A percentile compares a stretch with the other conserved stretches of the same genome.
phyloP scores from a whole-genome alignment of 2,888 invertebrate species.

The Taenaris catops region DNA sequence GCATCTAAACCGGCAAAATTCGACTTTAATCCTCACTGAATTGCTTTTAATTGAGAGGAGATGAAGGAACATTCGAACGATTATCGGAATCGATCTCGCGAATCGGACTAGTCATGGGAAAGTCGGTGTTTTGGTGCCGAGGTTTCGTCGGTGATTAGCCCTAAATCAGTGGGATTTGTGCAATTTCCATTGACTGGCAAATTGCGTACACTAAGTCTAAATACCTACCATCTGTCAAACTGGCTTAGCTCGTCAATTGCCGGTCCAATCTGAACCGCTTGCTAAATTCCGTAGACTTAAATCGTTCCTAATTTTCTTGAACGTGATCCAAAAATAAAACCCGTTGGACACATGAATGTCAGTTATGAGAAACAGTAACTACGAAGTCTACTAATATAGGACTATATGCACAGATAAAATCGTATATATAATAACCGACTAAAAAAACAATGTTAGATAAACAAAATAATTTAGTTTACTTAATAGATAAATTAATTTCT shows the following conservation, averaged over 20 bases:
- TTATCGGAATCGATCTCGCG: conserved; percentile 47
- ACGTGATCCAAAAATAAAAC: too few relatives aligned
- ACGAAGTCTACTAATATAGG: too few relatives aligned
- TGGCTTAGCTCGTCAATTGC: conserved; percentile 22
- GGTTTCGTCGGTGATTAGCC: conserved; percentile 57
- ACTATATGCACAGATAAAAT: too few relatives aligned
- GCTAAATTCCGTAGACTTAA: too few relatives aligned
- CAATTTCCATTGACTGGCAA: conserved; percentile 77
- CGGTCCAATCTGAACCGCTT: conserved; percentile 22
- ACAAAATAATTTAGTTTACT: too few relatives aligned
- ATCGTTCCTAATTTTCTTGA: too few relatives aligned
- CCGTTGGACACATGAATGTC: too few relatives aligned
- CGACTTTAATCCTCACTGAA: conserved; percentile 52
- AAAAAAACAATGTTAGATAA: too few relatives aligned
- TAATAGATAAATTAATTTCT: too few relatives aligned
- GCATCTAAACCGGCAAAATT: conserved; percentile 45
- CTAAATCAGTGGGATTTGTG: conserved; percentile 64
- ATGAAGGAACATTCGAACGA: conserved; percentile 34
- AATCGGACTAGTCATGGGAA: conserved; percentile 71
- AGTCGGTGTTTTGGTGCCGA: conserved; percentile 38
- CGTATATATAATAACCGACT: too few relatives aligned
- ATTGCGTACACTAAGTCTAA: conserved; percentile 43
- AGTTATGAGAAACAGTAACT: too few relatives aligned
- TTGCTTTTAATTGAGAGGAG: conserved; percentile 66
- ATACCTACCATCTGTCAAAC: conserved; percentile 33